phyloP scores from a whole-genome alignment of 2,113 vertebrate species.

The Benitochromis conjunctus region DNA sequence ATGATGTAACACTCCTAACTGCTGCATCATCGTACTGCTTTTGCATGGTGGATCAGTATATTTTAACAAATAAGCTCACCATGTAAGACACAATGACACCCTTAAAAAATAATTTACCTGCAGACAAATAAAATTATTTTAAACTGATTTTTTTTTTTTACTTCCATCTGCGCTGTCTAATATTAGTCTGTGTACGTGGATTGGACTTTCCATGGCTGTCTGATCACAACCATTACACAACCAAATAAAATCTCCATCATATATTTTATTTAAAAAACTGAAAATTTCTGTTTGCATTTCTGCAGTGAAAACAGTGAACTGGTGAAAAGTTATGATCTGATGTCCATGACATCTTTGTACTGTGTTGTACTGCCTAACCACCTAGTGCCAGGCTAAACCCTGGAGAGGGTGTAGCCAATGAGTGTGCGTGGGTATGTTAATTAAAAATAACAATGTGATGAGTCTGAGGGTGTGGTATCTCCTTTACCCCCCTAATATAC shows the following conservation, averaged over 20 bases:
- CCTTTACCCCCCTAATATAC: neutral
- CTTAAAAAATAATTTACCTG: neutral
- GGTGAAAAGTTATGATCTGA: neutral
- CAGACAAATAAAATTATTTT: neutral
- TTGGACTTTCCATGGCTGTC: neutral
- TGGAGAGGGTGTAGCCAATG: neutral
- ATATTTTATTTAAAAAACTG: neutral
- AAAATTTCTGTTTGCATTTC: neutral
- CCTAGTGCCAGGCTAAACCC: neutral
- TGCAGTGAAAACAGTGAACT: neutral
- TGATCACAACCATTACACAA: neutral
- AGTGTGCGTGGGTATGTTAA: neutral
- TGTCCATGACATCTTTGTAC: neutral
- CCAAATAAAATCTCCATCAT: neutral
- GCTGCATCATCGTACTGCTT: neutral
- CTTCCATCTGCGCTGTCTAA: neutral
- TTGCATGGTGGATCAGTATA: neutral
- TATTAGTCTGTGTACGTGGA: neutral
- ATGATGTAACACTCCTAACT: neutral
- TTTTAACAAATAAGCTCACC: neutral
- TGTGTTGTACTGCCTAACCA: neutral
- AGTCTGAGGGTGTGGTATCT: neutral
- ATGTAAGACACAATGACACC: neutral
- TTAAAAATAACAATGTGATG: neutral
- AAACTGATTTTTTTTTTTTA: neutral